phyloP scores from a whole-genome alignment of 2,113 vertebrate species.

The Coreoperca whiteheadi region DNA sequence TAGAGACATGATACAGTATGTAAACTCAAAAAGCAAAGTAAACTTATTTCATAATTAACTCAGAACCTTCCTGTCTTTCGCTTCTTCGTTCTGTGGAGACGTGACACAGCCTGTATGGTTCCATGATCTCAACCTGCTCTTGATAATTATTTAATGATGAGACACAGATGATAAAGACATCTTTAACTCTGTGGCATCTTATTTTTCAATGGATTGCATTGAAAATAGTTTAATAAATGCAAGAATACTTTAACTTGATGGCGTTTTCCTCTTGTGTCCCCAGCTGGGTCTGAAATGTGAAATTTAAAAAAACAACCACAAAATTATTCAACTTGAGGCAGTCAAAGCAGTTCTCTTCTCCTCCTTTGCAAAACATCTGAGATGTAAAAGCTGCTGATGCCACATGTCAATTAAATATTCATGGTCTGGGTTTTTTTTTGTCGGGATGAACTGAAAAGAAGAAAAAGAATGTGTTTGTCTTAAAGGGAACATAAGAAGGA shows the following conservation, averaged over 20 bases:
- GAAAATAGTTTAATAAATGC: constrained; percentile 6
- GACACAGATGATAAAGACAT: constrained; percentile 26
- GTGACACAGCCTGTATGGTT: not conserved
- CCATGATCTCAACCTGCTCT: constrained; percentile 40
- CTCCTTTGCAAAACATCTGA: constrained; percentile 27
- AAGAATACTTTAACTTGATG: constrained; percentile 8
- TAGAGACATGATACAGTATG: too few relatives aligned
- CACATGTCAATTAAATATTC: constrained; percentile 50
- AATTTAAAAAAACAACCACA: not conserved
- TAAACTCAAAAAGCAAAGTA: not conserved
- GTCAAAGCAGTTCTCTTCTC: constrained; percentile 30
- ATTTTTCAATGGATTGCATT: not conserved
- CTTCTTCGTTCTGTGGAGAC: constrained; percentile 13
- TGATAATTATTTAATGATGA: constrained; percentile 52
- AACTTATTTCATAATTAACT: constrained; percentile 32
- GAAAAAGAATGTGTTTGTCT: constrained; percentile 13
- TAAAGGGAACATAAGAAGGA: constrained; percentile 21
- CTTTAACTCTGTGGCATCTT: not conserved
- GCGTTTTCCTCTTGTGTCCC: not conserved
- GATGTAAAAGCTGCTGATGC: constrained; percentile 31
- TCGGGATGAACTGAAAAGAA: constrained; percentile 6
- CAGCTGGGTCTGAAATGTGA: constrained; percentile 22
- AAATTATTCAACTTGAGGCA: not conserved
- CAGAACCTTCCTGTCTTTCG: not conserved
- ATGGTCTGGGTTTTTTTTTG: constrained; percentile 19